Base-by-base conservation (phyloP, 2,113 vertebrate species). In the Atherinomorus stipes region DNA sequence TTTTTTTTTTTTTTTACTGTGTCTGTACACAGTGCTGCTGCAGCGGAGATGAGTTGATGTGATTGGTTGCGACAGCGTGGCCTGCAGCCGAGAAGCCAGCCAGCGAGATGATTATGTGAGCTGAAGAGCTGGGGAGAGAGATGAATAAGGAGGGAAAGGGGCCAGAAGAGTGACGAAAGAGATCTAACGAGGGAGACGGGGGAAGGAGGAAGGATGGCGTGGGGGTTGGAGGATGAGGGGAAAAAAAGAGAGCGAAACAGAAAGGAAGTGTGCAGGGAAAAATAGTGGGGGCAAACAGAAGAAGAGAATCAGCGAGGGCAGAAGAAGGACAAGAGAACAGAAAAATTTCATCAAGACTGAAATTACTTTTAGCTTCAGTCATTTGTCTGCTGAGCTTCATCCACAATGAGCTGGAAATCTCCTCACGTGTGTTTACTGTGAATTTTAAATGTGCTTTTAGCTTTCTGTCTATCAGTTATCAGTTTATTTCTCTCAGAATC, bases 61-160 rank as follows among this genome's bases (percentile, higher is more conserved):
- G 89, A 91, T 89, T 22, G 87, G 90, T 84, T 75, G 76, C 66
- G 90, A 89, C 90, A 88, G 89, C 65, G 47, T 83, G 75, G 89
- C 91, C 82, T 38, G 78, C 81, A 86, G 89, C 85, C 7, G 87
- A 78, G 77, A 86, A 81, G 45, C 76, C 69, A 71, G 86, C 80
- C 73, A 89, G 81, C 87, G 78, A 85, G 82, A 90, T 80, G 86
- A 86, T 89, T 87, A 82, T 82, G 81, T 93, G 91, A 94, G 84
- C 81, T 87, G 88, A 92, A 92, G 84, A 90, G 92, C 64, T 85
- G 90, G 81, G 80, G 75, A 87, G 31, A 57, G 66, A 65, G 47
- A 65, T 67, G 52, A 80, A 71, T 70, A 23, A 38, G 49, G 53
- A 80, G 53, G 26, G 83, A 71, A 62, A 68, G 67, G 58, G 71